Percentiles rank a stretch among this genome's conserved stretches.
These are phyloP conservation scores for Ornithoptera priamus DNA, from an alignment of 2,888 invertebrate genomes.

Conservation along the genomic window DNA sequence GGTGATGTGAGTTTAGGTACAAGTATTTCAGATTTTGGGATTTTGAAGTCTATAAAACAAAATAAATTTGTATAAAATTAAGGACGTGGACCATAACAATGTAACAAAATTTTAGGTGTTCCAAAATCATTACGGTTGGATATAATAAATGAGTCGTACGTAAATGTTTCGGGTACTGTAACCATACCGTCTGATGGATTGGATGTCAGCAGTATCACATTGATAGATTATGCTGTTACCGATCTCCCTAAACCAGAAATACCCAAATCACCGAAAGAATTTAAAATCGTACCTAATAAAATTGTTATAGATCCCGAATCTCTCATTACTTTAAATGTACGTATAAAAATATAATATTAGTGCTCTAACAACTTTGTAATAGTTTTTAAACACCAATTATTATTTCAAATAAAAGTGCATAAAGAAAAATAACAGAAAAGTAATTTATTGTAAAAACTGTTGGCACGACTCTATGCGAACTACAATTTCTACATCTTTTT, in stretches of 20 bases:
- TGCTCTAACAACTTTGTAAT: not conserved
- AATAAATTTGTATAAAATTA: not conserved
- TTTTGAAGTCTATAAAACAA: not conserved
- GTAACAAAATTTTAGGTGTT: slow-evolving; percentile 60
- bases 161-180: slow-evolving; percentile 74
- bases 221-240: slow-evolving; percentile 66
- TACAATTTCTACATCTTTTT: too few relatives aligned
- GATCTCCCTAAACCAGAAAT: slow-evolving; percentile 60
- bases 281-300: slow-evolving; percentile 69
- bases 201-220: slow-evolving; percentile 71
- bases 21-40: not conserved
- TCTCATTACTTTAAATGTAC: slow-evolving; percentile 65
- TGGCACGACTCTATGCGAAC: too few relatives aligned
- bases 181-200: slow-evolving; percentile 77
- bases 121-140: slow-evolving; percentile 65
- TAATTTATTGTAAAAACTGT: too few relatives aligned
- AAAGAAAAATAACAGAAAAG: too few relatives aligned
- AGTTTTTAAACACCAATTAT: not conserved
- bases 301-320: slow-evolving; percentile 71
- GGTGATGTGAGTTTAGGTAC: slow-evolving; percentile 80
- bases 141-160: slow-evolving; percentile 78
- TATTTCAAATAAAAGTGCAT: too few relatives aligned
- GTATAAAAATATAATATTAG: not conserved
- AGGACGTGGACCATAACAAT: not conserved
- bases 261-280: slow-evolving; percentile 77